A percentile compares a stretch with the other conserved stretches of the same genome.
These are phyloP conservation scores for Dermatemys mawii DNA, from an alignment of 2,113 vertebrate genomes.

Conservation along the genomic window DNA sequence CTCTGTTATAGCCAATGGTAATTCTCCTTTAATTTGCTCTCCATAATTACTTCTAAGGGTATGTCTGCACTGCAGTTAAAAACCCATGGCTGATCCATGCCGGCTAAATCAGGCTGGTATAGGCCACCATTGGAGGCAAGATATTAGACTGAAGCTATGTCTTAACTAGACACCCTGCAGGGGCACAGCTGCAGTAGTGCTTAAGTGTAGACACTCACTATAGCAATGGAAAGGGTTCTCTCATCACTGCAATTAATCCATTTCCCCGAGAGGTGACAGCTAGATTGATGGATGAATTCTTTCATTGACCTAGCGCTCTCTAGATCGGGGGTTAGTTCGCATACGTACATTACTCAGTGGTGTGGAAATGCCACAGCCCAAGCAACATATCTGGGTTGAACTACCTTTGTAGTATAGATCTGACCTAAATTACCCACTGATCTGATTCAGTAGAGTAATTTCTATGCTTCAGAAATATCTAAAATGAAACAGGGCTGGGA, in stretches of 20 bases:
- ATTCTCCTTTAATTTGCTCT: not conserved
- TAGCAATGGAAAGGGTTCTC: no score
- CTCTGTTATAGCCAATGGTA: rapidly evolving
- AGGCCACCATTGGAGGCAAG: not conserved
- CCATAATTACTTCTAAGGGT: not conserved
- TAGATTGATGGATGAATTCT: no score
- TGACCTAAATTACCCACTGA: not conserved
- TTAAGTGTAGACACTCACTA: no score
- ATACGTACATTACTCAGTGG: no score
- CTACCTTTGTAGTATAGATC: not conserved
- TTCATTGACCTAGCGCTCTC: no score
- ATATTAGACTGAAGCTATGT: not conserved
- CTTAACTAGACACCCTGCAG: no score
- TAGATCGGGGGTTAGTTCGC: no score
- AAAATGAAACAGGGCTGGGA: not conserved
- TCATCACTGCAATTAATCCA: no score
- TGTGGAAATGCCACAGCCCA: no score
- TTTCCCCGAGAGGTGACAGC: no score
- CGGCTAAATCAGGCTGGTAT: not conserved
- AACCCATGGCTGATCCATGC: not conserved
- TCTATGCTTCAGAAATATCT: not conserved
- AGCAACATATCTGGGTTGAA: no score
- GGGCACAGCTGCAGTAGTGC: no score
- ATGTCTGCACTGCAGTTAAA: not conserved
- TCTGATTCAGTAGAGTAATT: not conserved